A percentile compares a stretch with the other conserved stretches of the same genome.
These are phyloP conservation scores for Nothura maculosa DNA, from an alignment of 2,797 vertebrate genomes.

Conservation along the genomic window DNA sequence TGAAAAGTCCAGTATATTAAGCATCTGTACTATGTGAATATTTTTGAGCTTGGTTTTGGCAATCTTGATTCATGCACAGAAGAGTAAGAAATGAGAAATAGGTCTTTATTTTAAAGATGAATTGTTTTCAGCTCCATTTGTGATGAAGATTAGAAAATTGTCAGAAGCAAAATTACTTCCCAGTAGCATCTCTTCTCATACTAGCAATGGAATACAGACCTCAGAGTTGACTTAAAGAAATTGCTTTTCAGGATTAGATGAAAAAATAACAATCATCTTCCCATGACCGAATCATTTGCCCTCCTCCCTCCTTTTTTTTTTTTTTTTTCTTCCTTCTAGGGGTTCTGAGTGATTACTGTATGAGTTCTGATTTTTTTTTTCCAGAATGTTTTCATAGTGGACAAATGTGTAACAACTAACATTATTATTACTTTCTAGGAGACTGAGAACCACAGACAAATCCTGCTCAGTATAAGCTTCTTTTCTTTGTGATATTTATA, in stretches of 20 bases:
- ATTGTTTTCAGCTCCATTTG: neutral
- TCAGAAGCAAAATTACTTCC: constrained; percentile 10
- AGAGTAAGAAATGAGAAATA: neutral
- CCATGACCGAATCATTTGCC: neutral
- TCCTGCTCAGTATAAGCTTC: neutral
- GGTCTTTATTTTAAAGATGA: neutral
- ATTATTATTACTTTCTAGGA: neutral
- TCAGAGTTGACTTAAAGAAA: constrained; percentile 3
- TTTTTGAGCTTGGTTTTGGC: neutral
- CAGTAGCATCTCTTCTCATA: neutral
- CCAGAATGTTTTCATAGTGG: neutral
- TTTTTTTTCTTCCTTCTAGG: neutral
- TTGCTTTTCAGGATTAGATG: neutral
- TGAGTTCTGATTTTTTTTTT: neutral
- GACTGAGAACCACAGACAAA: neutral
- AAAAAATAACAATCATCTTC: constrained; percentile 9
- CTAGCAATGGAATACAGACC: neutral
- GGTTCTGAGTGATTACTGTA: neutral
- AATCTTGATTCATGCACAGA: neutral
- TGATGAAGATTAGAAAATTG: constrained; percentile 21
- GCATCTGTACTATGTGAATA: neutral
- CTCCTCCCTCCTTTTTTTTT: neutral
- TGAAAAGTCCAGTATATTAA: neutral
- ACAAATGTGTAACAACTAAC: neutral
- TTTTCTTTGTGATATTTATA: neutral